A percentile compares a stretch with the other conserved stretches of the same genome.
These are phyloP conservation scores for Pseudolaguvia tuberculata DNA, from an alignment of 2,113 vertebrate genomes.

Conservation along the genomic window DNA sequence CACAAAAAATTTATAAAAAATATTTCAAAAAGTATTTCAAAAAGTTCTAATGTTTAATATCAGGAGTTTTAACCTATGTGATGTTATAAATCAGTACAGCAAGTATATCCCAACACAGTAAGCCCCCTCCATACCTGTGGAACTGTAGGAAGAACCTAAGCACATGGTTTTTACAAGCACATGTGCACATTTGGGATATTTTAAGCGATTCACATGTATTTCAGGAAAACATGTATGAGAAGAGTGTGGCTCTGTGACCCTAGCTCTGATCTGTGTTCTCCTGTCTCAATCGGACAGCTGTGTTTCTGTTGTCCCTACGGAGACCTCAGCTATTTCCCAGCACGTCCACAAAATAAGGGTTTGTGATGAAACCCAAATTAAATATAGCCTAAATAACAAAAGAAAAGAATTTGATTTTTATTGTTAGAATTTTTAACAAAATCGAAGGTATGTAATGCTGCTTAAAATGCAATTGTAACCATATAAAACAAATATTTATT, in stretches of 20 bases:
- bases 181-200: conserved; percentile 5
- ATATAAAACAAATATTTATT: neutral
- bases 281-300: conserved; percentile 30
- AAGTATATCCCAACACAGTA: neutral
- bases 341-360: conserved; percentile 15
- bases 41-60: neutral
- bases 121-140: neutral
- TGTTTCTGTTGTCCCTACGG: conserved; percentile 7
- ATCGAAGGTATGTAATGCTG: neutral
- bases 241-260: conserved; percentile 31
- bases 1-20: neutral
- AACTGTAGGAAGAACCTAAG: conserved; percentile 40
- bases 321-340: conserved; percentile 28
- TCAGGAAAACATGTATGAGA: conserved; percentile 13
- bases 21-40: no score
- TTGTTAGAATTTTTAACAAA: neutral
- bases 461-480: neutral
- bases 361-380: neutral
- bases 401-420: neutral
- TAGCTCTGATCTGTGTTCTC: neutral
- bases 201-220: neutral
- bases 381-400: neutral
- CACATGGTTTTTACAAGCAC: conserved; percentile 31
- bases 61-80: no score
- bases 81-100: no score